Base-by-base conservation (phyloP, 2,888 invertebrate species). In the Nymphalis urticae region DNA sequence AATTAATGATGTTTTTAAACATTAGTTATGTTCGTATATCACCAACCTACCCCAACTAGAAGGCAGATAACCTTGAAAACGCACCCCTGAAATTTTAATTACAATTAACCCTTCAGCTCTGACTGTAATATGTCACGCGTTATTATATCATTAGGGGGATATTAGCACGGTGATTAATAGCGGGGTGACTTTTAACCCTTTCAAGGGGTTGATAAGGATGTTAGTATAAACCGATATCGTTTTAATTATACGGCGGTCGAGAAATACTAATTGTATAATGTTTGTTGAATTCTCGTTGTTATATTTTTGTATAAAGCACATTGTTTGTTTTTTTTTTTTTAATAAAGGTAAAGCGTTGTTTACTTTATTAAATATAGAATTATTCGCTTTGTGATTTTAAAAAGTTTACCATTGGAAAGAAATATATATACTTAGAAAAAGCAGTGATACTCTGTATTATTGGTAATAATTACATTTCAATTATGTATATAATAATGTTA, bases 181-280 rank as follows among this genome's bases (percentile, higher is more conserved):
- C 24, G 58, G 65, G 59, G 68, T 64, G 60, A 60, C 48, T 62
- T 66, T 66, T 62, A 79, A 76, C 78, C 79, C 79, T 74, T 77
- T 64, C 62, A 53, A 67, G 73, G 77, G 71, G 70, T 68, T 73
- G 71, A 68, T 79, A 79, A 80, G 77, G 79, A 80, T 77, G 76
- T 80, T 79, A 56, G 60, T 60, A 47, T 60, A 47, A 42, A 42
- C 13, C 56, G 27, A 42, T 48, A 27, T 9, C 58, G 58, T 32
- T 58, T 19, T 58, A 58, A 58, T 58, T 50, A 21, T 36, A 27
- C 47, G 24, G 58, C 48, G 48, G 58, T 48, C 17, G 48, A 48
- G 8, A 56, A 58, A 56, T 56, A 8, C 8, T 56, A 32, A 32
- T 32, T 24, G 1, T 16, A 1, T 27, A 27, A 27, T 27, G 27